Base-by-base conservation (phyloP, 2,888 invertebrate species). In the Apocheima hispidaria region DNA sequence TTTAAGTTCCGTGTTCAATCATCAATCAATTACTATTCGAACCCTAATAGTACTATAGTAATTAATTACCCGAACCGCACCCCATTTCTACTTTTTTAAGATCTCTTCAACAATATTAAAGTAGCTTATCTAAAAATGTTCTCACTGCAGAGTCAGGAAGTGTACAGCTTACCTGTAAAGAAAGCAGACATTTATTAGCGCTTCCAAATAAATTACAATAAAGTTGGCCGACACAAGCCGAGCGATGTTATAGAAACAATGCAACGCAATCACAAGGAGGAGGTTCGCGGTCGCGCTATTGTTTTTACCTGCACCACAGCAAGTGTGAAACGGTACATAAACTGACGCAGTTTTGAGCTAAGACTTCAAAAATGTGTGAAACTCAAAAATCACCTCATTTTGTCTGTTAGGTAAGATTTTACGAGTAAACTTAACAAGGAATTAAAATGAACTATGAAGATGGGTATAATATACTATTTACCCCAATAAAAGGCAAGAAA, bases 181-280 rank as follows among this genome's bases (percentile, higher is more conserved):
- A 72, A 71, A 68, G 69, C 66, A 70, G 62, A 69, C 59, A 61
- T 62, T 60, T 63, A 73, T 75, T 68, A 68, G 63, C 59, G 65
- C 64, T 68, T 71, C 72, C 66, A 62, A 77, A 70, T 64, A 74
- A 69, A 65, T 78, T 75, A 75, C 69, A 75, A 70, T 69, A 72
- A 71, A 73, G 78, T 71, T 76, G 77, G 73, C 82, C 83, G 82
- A 83, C 78, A 80, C 81, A 80, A 76, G 74, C 80, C 79, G 79
- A 71, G 80, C 74, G 75, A 72, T 78, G 82, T 84, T 83, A 83
- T 79, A 75, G 78, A 79, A 81, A 88, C 87, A 88, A 87, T 85
- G 72, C 72, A 74, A 75, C 79, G 84, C 86, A 84, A 86, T 86
- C 86, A 87, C 80, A 83, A 86, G 85, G 78, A 86, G 85, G 78